Conservation (phyloP, 2,113 vertebrate species). For the Otocyon megalotis region DNA sequence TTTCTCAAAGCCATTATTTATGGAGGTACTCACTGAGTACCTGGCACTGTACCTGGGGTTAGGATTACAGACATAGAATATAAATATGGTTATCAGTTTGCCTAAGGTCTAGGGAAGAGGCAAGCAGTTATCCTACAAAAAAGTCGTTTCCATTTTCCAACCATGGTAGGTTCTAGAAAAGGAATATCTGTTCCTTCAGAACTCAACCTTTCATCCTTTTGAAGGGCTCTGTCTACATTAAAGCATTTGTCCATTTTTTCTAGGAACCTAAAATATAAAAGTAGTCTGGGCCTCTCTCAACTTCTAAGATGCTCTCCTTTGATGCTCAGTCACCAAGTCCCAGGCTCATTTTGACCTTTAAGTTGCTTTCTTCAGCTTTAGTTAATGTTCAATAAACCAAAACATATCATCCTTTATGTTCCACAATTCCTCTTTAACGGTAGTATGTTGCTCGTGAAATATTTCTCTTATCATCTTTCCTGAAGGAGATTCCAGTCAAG, state of each 20-base stretch:
- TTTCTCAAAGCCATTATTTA: not conserved
- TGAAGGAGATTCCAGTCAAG: conserved; percentile 50
- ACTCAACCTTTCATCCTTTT: not conserved
- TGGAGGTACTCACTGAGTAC: not conserved
- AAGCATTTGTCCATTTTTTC: not conserved
- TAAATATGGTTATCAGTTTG: not conserved
- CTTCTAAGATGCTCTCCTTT: not conserved
- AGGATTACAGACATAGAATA: not conserved
- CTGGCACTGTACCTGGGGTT: not conserved
- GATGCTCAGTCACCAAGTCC: not conserved
- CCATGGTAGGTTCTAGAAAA: not conserved
- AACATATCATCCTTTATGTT: not conserved
- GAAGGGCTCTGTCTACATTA: not conserved
- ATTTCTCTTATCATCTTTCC: conserved; percentile 44
- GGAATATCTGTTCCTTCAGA: not conserved
- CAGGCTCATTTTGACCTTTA: not conserved
- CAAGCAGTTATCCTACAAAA: not conserved
- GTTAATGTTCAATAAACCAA: conserved; percentile 31
- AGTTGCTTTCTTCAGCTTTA: not conserved
- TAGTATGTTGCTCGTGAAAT: conserved; percentile 1
- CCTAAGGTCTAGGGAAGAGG: not conserved
- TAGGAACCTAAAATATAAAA: not conserved
- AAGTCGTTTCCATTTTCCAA: not conserved
- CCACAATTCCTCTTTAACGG: not conserved
- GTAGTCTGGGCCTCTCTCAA: not conserved